Conservation (phyloP, 2,797 vertebrate species). For the Momotus momota region DNA sequence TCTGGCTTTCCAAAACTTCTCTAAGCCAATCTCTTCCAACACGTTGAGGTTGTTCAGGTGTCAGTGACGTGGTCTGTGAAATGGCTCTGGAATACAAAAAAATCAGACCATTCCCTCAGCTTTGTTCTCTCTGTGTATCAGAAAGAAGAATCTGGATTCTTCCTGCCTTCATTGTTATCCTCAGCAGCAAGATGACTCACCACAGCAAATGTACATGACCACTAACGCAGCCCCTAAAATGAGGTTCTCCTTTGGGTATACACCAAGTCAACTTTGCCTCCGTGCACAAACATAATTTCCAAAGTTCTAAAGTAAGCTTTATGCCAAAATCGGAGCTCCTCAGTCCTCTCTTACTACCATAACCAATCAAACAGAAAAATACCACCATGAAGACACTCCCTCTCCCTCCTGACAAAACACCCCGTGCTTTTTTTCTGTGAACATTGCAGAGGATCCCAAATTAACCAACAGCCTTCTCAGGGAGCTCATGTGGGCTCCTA, state of each 20-base stretch:
- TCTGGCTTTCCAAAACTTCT: not conserved
- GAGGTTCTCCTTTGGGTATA: not conserved
- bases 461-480: not conserved
- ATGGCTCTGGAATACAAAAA: not conserved
- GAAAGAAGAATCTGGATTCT: not conserved
- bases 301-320: not conserved
- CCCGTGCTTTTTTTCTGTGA: not conserved
- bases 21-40: not conserved
- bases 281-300: not conserved
- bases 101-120: not conserved
- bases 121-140: not conserved
- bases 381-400: not conserved
- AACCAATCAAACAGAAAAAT: not conserved
- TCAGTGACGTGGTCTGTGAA: not conserved
- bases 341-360: accelerated
- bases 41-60: not conserved
- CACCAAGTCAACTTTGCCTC: not conserved
- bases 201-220: not conserved
- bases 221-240: accelerated
- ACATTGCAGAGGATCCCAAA: accelerated
- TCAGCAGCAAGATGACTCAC: not conserved
- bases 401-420: not conserved
- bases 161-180: not conserved
- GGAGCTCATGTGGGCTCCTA: accelerated
- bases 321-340: not conserved